Percentiles rank a stretch among this genome's conserved stretches.
Evolutionary conservation across 2,113 vertebrate genomes (phyloP).

Genomic region (Zonotrichia leucophrys): DNA sequence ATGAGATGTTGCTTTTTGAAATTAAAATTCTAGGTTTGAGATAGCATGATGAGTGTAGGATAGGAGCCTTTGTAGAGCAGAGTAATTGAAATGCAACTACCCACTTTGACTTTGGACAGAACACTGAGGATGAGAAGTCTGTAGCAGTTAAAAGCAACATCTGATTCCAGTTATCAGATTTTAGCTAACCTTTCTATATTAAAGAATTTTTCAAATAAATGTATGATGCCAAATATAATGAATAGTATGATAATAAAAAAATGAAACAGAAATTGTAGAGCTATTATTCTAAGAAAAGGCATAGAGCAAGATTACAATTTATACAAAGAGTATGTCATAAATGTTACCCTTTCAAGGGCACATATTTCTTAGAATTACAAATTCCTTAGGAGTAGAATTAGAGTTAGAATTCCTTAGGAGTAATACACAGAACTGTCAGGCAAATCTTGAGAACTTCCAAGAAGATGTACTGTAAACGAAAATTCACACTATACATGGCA

Average conservation of each 20-base stretch:
- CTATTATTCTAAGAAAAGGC: background rate
- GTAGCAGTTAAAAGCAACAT: background rate
- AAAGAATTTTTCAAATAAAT: background rate
- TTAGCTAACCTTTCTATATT: background rate
- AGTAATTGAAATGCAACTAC: background rate
- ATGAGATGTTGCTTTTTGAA: background rate
- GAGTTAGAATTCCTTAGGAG: background rate
- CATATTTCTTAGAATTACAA: background rate
- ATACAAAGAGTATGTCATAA: background rate
- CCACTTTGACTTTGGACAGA: background rate
- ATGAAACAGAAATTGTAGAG: background rate
- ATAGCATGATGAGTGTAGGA: background rate
- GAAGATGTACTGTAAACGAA: background rate
- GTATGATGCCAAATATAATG: background rate
- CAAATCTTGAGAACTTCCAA: background rate
- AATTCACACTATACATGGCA: background rate
- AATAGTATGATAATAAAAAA: background rate
- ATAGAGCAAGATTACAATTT: background rate
- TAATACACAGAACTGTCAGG: background rate
- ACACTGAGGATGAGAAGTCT: background rate
- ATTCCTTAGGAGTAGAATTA: background rate
- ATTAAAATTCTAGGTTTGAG: background rate
- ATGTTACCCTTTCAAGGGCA: background rate
- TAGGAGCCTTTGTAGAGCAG: background rate
- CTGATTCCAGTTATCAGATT: constrained; percentile 6